Evolutionary conservation across 2,797 vertebrate genomes (phyloP).

Genomic region (Danio kyathit): DNA sequence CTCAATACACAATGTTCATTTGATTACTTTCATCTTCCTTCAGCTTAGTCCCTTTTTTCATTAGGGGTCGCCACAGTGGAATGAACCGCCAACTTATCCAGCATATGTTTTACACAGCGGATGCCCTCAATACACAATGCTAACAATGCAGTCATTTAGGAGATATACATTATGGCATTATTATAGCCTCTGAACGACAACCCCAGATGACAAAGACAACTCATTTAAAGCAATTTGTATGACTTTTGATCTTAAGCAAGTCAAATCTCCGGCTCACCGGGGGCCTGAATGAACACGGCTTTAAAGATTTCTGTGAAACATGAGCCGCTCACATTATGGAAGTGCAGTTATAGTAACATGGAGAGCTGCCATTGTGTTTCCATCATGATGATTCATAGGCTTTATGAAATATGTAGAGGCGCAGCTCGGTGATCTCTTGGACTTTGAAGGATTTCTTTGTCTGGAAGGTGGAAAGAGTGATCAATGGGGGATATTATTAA

Average conservation of each 20-base stretch:
- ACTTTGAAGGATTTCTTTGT: conserved; percentile 49
- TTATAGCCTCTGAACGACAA: conserved; percentile 35
- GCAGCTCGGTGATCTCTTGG: conserved; percentile 48
- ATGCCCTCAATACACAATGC: no score
- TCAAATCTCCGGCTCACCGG: conserved; percentile 9
- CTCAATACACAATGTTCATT: no score
- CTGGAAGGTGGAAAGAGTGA: conserved; percentile 57
- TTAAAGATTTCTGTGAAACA: conserved; percentile 52
- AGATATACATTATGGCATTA: conserved; percentile 38
- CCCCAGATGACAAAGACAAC: conserved; percentile 23
- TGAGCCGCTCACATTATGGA: conserved; percentile 53
- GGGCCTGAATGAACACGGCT: conserved; percentile 33
- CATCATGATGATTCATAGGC: conserved; percentile 52
- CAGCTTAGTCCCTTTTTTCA: no score
- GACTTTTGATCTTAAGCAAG: conserved; percentile 30
- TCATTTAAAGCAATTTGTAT: conserved; percentile 16
- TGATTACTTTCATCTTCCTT: no score
- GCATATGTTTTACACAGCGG: no score
- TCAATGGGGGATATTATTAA: conserved; percentile 55
- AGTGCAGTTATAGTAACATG: conserved; percentile 38
- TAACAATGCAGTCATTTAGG: neutral
- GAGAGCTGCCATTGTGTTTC: conserved; percentile 49
- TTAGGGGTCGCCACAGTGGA: no score
- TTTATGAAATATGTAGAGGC: conserved; percentile 46
- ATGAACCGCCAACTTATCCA: no score